phyloP scores from a whole-genome alignment of 30 jellyfish, hydroid and myxozoan genomes.

The Turritopsis rubra region DNA sequence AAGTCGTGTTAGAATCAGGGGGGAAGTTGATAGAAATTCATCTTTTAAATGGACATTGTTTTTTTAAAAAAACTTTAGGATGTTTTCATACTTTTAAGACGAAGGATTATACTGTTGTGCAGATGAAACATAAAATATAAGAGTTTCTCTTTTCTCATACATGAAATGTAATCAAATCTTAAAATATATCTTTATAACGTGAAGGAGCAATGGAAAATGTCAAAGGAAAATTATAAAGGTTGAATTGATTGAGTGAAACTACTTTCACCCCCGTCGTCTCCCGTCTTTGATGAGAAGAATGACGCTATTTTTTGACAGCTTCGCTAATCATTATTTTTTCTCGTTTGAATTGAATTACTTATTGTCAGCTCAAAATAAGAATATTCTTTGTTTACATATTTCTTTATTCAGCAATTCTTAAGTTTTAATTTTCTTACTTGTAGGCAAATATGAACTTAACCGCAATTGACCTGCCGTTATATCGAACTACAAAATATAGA shows the following conservation, averaged over 20 bases:
- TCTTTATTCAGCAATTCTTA: not conserved
- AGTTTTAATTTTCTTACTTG: not conserved
- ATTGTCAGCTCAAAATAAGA: not conserved
- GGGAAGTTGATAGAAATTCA: not conserved
- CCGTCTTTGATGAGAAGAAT: not conserved
- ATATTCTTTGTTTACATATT: not conserved
- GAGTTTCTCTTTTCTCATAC: too few species aligned
- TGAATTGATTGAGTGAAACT: too few species aligned
- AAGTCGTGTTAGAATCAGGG: not conserved
- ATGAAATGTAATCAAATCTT: too few species aligned
- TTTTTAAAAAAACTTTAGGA: too few species aligned
- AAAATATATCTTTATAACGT: too few species aligned
- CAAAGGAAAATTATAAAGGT: too few species aligned
- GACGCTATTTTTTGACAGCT: not conserved
- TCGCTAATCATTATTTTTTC: not conserved
- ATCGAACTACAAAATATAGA: not conserved
- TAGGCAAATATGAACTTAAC: not conserved
- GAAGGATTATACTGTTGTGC: too few species aligned
- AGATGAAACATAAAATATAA: too few species aligned
- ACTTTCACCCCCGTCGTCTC: too few species aligned
- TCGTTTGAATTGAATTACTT: not conserved
- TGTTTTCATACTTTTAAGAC: too few species aligned
- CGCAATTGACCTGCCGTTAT: not conserved
- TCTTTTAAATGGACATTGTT: too few species aligned
- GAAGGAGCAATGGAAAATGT: too few species aligned